Evolutionary conservation across 92 coral and sea anemone genomes (phyloP), one percentile per base, ranked within the genome.

Genomic region (Diadumene lineata): DNA sequence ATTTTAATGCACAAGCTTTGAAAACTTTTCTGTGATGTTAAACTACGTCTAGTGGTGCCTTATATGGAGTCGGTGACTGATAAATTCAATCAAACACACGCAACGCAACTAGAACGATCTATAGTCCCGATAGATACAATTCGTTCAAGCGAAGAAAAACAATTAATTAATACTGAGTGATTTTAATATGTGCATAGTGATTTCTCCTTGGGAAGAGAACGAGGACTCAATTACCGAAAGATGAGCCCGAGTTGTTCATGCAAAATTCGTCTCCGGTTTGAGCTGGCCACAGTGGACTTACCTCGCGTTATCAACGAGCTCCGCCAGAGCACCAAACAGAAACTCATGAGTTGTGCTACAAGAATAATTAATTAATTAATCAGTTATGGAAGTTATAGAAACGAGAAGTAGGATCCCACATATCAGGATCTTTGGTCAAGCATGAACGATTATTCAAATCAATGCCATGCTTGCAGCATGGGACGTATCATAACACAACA

Each of bases 301-400:
- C 98, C 98, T 89, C 24, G 97, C 97, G 68, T 94, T 94, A 51
- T 94, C 98, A 18, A 94, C 97, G 56, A 94, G 83, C 56, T 94
- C 98, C 0, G 98, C 98, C 80, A 94, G 75, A 75, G 98, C 98
- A 25, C 98, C 98, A 71, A 94, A 94, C 29, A 94, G 81, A 72
- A 94, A 94, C 73, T 94, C 98, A 53, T 94, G 98, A 56, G 98
- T 94, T 57, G 98, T 94, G 79, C 98, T 94, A n/a, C n/a, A n/a
- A 56, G 55, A 77, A 50, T 51, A 65, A 9, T 75, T 63, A 73
- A 67, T 33, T 48, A 70, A 64, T 60, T 16, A 46, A 32, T 28
- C 68, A 62, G n/a, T 60, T 34, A 69, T 44, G 64, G 46, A 31
- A 28, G n/a, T 27, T 31, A 43, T 23, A 30, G 9, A 26, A 50